Base-by-base conservation (phyloP, 2,888 invertebrate genomes). In the Hymenopus coronatus region DNA sequence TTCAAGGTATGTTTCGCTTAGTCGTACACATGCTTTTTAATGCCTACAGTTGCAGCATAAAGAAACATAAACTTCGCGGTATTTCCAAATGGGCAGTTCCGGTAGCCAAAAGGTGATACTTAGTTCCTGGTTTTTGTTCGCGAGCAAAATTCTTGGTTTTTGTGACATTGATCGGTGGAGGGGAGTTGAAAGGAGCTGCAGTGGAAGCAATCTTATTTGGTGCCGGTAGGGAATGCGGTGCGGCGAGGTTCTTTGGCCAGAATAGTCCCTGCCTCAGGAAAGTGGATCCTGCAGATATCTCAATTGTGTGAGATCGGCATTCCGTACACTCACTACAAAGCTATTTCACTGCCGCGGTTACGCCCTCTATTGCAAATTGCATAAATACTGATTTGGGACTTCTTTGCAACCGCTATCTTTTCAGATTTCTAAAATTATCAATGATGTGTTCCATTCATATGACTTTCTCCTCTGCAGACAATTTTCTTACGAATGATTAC, bases 141-240 rank as follows among this genome's bases (percentile, higher is more conserved):
- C 25, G 28, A 82, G 82, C 33, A 33, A n/a, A 87, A 87, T 82
- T 33, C 87, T 40, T 30, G 70, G 86, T 54, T 87, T 82, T 82
- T 82, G 82, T 33, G 87, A 87, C 82, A 82, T 87, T 82, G 46
- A 82, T 28, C n/a, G 40, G 15, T n/a, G 28, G 15, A 81, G n/a
- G 40, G 82, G 15, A 87, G 87, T 15, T 7, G 25, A 28, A 27
- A 83, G 54, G 25, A 87, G 30, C 81, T 28, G 85, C 20, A 86
- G 30, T 7, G 28, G 81, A 87, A 87, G 86, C 87, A 33, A 87
- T 87, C 88, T 87, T 89, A 88, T 87, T 81, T 89, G 89, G 89
- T 90, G 90, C 82, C 88, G 82, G 88, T 84, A 81, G 89, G 89
- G 90, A 90, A 90, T 90, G 90, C 88, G 88, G 89, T 87, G 85